Base-by-base conservation (phyloP, 1,140 invertebrate genomes). In the Eurosta solidaginis region DNA sequence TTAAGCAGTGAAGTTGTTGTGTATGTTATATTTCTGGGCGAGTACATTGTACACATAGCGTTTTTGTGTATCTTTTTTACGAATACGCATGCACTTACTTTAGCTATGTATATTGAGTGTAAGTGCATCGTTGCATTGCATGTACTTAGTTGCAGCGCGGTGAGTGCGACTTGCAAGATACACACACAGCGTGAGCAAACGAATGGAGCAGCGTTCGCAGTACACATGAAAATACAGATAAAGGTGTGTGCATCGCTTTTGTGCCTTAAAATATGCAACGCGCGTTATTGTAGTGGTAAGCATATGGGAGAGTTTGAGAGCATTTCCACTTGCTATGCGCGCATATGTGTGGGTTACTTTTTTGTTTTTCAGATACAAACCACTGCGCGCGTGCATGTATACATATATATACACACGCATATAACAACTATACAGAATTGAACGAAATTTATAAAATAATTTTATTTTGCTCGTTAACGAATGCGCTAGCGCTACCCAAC, bases 41-140 rank as follows among this genome's bases (percentile, higher is more conserved):
- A 68, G 59, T 9, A 27, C 27, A 36, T 40, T 68, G 20, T 29
- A 40, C n/a, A 29, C 17, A 14, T n/a, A 17, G 33, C 33, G 33
- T 68, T 68, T 68, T 68, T 68, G 17, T 68, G 59, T 68, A 68
- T 68, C 59, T 68, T 68, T 68, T 40, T 68, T 68, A 68, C 59
- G 2, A 0, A 68, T 9, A 68, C 59, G 22, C 1, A 68, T 3
- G 33, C 5, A 68, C 6, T 54, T 54, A 25, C 50, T 14, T 17
- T 12, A 12, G 22, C 4, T 54, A 68, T 40, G 5, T 36, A 17
- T 68, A 7, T 2, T 5, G 4, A 2, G 36, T 68, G 33, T 68
- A 20, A 36, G n/a, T 68, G 59, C 59, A 68, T 40, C 40, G 33
- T 68, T 36, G 59, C 59, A 68, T 5, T 36, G 33, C 36, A 33